These are phyloP conservation scores for Papilio polyxenes DNA, from an alignment of 1,140 invertebrate genomes.

Conservation along the genomic window DNA sequence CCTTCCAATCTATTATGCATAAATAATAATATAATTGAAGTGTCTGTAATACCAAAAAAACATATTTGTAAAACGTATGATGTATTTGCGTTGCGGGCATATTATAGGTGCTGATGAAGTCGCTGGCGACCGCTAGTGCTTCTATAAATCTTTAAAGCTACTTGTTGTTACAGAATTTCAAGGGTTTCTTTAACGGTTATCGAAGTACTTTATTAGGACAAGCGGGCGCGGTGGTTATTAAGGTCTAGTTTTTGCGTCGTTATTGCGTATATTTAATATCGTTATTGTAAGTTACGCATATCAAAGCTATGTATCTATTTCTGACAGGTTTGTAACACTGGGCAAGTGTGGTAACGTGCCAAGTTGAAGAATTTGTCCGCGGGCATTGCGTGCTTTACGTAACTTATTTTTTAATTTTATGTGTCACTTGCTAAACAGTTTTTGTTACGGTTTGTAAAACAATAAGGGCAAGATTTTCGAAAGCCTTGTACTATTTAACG, in stretches of 20 bases:
- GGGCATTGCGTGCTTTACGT: conserved; percentile 65
- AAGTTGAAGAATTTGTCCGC: conserved; percentile 56
- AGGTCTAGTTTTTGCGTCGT: conserved; percentile 54
- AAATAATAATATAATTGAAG: no score
- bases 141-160: conserved; percentile 11
- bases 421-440: conserved; percentile 55
- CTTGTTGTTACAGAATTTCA: conserved; percentile 31
- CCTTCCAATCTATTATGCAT: not conserved
- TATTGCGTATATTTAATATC: conserved; percentile 59
- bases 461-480: conserved; percentile 59
- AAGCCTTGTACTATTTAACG: not conserved
- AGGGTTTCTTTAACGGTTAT: conserved; percentile 37
- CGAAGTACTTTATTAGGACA: conserved; percentile 32
- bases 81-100: no score
- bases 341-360: conserved; percentile 57
- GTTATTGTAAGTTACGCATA: conserved; percentile 61
- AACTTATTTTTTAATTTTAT: conserved; percentile 63
- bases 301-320: conserved; percentile 55
- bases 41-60: no score
- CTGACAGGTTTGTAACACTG: conserved; percentile 57
- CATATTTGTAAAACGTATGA: no score
- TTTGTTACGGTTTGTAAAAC: conserved; percentile 67
- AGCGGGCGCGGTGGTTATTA: conserved; percentile 48
- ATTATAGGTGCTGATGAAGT: no score
- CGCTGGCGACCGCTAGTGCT: no score